Base-by-base conservation (phyloP, 2,113 vertebrate genomes). In the Condylura cristata region DNA sequence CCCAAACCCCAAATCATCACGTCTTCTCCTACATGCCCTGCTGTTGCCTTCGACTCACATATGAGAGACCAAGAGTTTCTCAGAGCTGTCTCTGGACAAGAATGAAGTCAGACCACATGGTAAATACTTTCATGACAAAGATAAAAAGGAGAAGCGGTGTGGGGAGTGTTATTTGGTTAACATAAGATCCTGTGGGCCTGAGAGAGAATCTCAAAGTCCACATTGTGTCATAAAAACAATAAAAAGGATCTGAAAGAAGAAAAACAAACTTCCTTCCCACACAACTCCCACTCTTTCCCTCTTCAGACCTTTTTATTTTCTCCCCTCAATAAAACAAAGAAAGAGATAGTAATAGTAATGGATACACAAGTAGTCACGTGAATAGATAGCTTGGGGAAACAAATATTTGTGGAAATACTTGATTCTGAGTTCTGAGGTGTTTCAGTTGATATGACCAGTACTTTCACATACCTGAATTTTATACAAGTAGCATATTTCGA, bases 181-280 rank as follows among this genome's bases (percentile, higher is more conserved):
- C 79, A 80, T 0, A 44, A 63, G 16, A 91, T 83, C 51, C 48
- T n/a, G 32, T 37, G 74, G 32, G 14, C 26, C 60, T 60, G 14
- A 11, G 61, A 85, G 44, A 65, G 53, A 39, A 70, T 80, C 37
- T 90, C 80, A 6, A 39, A 79, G 70, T 60, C 58, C 48, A 58
- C 37, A 53, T 5, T 80, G 32, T 80, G n/a, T 51, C 37, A 28
- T n/a, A 53, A 60, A 93, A 93, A 86, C 30, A 82, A 56, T 88
- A 26, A 72, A 30, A 66, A 79, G 32, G 2, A 70, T 83, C 44
- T 70, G n/a, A 30, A 70, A 51, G 65, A 79, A 91, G 71, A 75
- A 90, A 96, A 96, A 76, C 60, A 96, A 91, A 85, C 75, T 70
- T 44, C 8, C 46, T 72, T 91, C 94, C 76, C 70, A 83, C 39